Percentiles rank a stretch among this genome's conserved stretches.
These are phyloP conservation scores for Solea solea DNA, from an alignment of 2,113 vertebrate genomes.

Conservation along the genomic window DNA sequence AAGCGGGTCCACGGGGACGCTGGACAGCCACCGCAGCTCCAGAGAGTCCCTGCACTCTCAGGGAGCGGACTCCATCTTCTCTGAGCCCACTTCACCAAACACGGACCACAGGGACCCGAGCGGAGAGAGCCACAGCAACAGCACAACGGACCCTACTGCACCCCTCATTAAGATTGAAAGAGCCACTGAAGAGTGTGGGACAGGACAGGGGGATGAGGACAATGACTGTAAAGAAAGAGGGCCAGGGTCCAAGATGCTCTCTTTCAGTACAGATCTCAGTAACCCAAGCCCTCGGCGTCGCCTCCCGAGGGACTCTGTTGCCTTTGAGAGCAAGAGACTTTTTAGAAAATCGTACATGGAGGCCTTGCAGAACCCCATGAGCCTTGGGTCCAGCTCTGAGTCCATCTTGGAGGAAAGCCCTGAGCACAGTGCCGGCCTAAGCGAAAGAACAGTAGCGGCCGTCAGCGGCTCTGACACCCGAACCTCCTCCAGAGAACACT, in stretches of 20 bases:
- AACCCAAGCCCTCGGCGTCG: constrained; percentile 72
- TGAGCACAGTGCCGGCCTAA: constrained; percentile 50
- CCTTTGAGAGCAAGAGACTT: constrained; percentile 81
- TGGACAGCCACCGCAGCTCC: constrained; percentile 81
- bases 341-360: constrained; percentile 90
- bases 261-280: constrained; percentile 78
- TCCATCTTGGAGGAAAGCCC: constrained; percentile 79
- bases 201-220: constrained; percentile 29
- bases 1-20: constrained; percentile 77
- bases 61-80: constrained; percentile 77
- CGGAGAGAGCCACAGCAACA: constrained; percentile 27
- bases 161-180: constrained; percentile 42
- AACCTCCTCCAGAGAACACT: constrained; percentile 62
- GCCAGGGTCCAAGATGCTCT: constrained; percentile 64
- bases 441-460: constrained; percentile 50
- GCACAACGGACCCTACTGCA: constrained; percentile 4
- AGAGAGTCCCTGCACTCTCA: constrained; percentile 80
- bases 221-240: constrained; percentile 47
- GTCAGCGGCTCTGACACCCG: constrained; percentile 62
- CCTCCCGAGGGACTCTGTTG: constrained; percentile 74
- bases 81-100: constrained; percentile 64
- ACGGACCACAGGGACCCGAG: constrained; percentile 46
- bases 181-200: constrained; percentile 36
- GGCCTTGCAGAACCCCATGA: constrained; percentile 87
- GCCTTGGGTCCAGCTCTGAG: constrained; percentile 84